Percentiles rank a stretch among this genome's conserved stretches.
phyloP scores from a whole-genome alignment of 30 jellyfish, hydroid and myxozoan genomes.

The Cassiopea andromeda region DNA sequence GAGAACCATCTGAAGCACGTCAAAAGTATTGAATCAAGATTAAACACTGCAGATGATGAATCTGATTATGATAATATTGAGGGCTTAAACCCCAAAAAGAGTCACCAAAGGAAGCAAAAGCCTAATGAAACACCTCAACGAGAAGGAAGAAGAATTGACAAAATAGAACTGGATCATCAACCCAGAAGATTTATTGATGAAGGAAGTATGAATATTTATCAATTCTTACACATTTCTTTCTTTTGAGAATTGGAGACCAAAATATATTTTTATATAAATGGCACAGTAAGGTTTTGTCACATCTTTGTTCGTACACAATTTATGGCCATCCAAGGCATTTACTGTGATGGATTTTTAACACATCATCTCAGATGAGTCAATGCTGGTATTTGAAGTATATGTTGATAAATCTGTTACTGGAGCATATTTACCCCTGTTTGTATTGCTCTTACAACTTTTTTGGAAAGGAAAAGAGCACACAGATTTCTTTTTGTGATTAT shows the following conservation, averaged over 20 bases:
- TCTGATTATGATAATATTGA: conserved; percentile 62
- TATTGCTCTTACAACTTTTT: no score
- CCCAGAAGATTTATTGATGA: background rate
- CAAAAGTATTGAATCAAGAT: conserved; percentile 29
- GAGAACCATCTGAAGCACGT: conserved; percentile 41
- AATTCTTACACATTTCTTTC: background rate
- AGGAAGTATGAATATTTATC: background rate
- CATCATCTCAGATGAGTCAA: no score
- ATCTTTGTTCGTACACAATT: no score
- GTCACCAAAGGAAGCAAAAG: background rate
- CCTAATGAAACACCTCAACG: background rate
- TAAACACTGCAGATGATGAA: conserved; percentile 17
- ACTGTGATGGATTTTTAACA: no score
- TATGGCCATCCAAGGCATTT: no score
- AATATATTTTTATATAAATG: no score
- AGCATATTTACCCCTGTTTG: no score
- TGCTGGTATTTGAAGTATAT: no score
- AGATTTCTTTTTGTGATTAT: no score
- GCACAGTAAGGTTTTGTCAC: no score
- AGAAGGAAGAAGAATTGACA: background rate
- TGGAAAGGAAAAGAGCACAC: no score
- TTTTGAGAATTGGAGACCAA: background rate
- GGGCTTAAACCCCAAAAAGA: conserved; percentile 2
- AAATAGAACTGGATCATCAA: background rate
- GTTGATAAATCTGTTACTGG: no score